These are phyloP conservation scores for Bathynomus jamesi DNA, from an alignment of 1,140 invertebrate genomes.

Conservation along the genomic window DNA sequence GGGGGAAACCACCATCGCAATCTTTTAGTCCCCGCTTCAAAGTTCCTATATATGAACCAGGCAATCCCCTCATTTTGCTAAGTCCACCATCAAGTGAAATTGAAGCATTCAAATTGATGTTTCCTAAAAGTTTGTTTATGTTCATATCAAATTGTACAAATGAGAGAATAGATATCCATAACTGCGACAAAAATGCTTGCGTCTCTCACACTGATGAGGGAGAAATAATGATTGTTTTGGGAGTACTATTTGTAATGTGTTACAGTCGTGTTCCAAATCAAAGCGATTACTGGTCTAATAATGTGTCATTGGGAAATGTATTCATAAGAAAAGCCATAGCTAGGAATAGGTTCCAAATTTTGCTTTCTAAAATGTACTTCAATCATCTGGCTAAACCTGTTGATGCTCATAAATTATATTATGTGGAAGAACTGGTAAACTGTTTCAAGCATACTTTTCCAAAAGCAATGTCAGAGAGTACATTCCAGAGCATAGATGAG, in stretches of 20 bases:
- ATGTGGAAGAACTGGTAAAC: slow-evolving; percentile 28
- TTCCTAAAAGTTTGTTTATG: slow-evolving; percentile 18
- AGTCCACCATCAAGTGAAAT: slow-evolving; percentile 7
- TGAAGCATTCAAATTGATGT: slow-evolving; percentile 5
- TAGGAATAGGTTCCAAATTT: slow-evolving; percentile 32
- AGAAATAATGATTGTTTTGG: slow-evolving; percentile 25
- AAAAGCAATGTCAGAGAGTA: slow-evolving; percentile 17
- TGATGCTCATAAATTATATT: slow-evolving; percentile 33
- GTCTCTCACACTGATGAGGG: too few species aligned
- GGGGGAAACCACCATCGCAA: background rate
- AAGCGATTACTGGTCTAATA: slow-evolving; percentile 34
- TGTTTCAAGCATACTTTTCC: slow-evolving; percentile 31
- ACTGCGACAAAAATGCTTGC: slow-evolving; percentile 8
- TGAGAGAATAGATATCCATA: slow-evolving; percentile 7
- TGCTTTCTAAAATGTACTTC: slow-evolving; percentile 39
- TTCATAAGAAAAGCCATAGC: slow-evolving; percentile 37
- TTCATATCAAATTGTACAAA: slow-evolving; percentile 15
- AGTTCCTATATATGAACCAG: background rate
- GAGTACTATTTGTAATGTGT: slow-evolving; percentile 24
- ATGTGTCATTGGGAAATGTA: slow-evolving; percentile 37
- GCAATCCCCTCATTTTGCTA: background rate
- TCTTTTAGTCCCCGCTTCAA: background rate
- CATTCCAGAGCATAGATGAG: slow-evolving; percentile 1
- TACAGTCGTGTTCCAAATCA: slow-evolving; percentile 19
- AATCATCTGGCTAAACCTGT: slow-evolving; percentile 28